Evolutionary conservation across 2,888 invertebrate species (phyloP).

Genomic region (Drosophila kanekoi): DNA sequence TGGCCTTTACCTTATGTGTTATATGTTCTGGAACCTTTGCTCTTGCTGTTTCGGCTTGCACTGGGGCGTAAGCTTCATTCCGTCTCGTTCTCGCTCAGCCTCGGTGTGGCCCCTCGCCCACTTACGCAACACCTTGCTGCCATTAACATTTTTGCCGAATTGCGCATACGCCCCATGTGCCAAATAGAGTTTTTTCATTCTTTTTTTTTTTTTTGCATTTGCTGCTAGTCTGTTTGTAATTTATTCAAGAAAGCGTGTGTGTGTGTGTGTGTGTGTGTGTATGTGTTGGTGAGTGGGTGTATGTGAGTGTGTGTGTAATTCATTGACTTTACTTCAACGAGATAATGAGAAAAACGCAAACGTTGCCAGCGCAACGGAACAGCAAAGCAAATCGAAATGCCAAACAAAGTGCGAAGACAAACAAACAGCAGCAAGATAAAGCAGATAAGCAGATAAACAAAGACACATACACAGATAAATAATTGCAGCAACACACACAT

Average conservation of each 20-base stretch:
- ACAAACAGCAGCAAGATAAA: constrained; percentile 3
- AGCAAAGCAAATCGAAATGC: constrained; percentile 38
- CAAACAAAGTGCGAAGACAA: constrained; percentile 22
- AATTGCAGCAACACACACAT: background rate
- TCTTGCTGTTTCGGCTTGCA: background rate
- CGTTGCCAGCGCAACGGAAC: constrained; percentile 31
- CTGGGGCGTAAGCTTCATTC: constrained; percentile 48
- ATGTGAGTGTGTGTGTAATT: constrained; percentile 30
- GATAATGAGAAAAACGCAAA: constrained; percentile 70
- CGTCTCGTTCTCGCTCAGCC: background rate
- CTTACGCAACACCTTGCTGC: constrained; percentile 45
- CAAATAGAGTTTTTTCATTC: constrained; percentile 19
- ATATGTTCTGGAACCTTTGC: constrained; percentile 25
- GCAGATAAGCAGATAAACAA: constrained; percentile 13
- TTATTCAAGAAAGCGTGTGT: constrained; percentile 55
- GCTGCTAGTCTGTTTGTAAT: constrained; percentile 52
- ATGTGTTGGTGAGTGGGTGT: constrained; percentile 11
- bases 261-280: constrained; percentile 4
- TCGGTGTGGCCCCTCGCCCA: background rate
- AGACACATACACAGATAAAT: background rate
- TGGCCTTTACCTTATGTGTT: constrained; percentile 35
- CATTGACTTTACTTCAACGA: constrained; percentile 50
- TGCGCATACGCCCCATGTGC: constrained; percentile 67
- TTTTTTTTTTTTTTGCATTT: constrained; percentile 16
- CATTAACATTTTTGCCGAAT: constrained; percentile 57